A percentile compares a stretch with the other conserved stretches of the same genome.
Evolutionary conservation across 30 jellyfish, hydroid and myxozoan species (phyloP).

Genomic region (Turritopsis dohrnii): DNA sequence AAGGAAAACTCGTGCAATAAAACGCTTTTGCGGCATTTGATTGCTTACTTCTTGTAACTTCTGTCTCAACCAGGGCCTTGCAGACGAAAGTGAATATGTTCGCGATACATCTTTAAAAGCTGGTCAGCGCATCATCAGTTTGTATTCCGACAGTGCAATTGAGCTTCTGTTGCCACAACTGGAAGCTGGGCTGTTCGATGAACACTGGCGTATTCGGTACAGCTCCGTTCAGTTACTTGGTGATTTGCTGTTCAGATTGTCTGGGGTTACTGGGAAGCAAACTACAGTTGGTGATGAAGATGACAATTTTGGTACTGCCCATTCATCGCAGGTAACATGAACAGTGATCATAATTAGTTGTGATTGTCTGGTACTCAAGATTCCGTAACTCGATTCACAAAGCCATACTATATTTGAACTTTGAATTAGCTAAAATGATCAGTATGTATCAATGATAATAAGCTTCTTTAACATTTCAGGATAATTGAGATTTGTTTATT

Average conservation of each 20-base stretch:
- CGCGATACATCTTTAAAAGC: conserved; percentile 91
- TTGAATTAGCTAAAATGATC: no score
- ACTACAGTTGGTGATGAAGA: conserved; percentile 96
- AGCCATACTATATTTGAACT: no score
- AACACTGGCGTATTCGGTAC: conserved; percentile 94
- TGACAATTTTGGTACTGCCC: conserved; percentile 94
- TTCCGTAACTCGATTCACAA: no score
- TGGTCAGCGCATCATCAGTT: conserved; percentile 85
- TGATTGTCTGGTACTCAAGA: not conserved
- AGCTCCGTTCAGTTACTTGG: conserved; percentile 90
- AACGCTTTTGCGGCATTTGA: no score
- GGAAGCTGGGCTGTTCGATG: conserved; percentile 87
- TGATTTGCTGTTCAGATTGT: conserved; percentile 79
- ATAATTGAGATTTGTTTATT: no score
- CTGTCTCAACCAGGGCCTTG: conserved; percentile 60
- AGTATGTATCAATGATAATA: no score
- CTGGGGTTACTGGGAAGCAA: conserved; percentile 93
- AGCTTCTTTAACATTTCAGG: no score
- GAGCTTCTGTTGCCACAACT: conserved; percentile 78
- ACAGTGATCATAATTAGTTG: not conserved
- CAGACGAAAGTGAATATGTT: conserved; percentile 92
- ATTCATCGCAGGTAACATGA: conserved; percentile 71
- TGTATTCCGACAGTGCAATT: conserved; percentile 89
- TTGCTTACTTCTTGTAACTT: not conserved
- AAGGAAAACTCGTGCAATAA: no score